Evolutionary conservation across 92 coral and sea anemone genomes (phyloP), one percentile per base, ranked within the genome.

Genomic region (Isaurus tuberculatus): DNA sequence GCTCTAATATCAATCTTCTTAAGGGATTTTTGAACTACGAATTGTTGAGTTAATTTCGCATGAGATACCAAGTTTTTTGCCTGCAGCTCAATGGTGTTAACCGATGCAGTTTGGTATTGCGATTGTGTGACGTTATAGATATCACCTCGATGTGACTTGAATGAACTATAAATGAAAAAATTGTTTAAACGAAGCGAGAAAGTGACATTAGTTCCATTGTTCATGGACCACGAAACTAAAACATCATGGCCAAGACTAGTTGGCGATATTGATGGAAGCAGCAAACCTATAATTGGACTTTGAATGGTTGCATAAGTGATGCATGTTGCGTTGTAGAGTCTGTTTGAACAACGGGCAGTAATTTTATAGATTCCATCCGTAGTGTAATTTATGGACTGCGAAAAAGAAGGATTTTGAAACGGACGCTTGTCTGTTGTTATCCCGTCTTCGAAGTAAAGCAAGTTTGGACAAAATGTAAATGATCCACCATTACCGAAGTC

Each of bases 181-280:
- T 75, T 80, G 53, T 89, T 85, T 3, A 85, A 79, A 17, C 64
- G 48, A 46, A 89, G 26, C 5, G 36, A 40, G 40, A 93, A 89
- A 2, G 98, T 87, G 3, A 95, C 98, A 42, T 93, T 93, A 1
- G 98, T 93, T 15, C 98, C 98, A 20, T 70, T 42, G 14, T 85
- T 60, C 95, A 95, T 91, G 13, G 75, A 68, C 91, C 97, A 95
- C 17, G 26, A 20, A 53, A 91, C 65, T 2, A 30, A 14, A 17
- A 93, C 65, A 7, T 70, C 27, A 0, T 68, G 14, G 4, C 92
- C 92, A 43, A 67, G 75, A 25, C 80, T 85, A 36, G 86, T 83
- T 1, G 97, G 90, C 1, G 93, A 31, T 2, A 86, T 42, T 1
- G 42, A 5, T 0, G 74, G 69, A 8, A 86, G 64, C 2, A 15